Base-by-base conservation (phyloP, 1,140 invertebrate genomes). In the Choristoneura fumiferana region DNA sequence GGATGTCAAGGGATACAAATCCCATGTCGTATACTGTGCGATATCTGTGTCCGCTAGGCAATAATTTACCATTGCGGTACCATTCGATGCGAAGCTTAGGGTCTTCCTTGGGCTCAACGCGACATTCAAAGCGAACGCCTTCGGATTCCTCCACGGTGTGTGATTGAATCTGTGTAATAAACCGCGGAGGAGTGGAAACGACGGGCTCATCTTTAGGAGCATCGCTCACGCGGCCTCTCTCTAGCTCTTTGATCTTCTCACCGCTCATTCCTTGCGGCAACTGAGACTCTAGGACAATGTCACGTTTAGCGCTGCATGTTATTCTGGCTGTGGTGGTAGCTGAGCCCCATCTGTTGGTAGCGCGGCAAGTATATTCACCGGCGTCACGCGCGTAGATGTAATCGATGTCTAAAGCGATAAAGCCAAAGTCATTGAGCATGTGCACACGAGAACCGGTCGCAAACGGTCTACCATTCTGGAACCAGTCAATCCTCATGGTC, bases 61-160 rank as follows among this genome's bases (percentile, higher is more conserved):
- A 91, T 0, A 94, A 89, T 89, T 97, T 96, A 55, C 96, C 96
- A 84, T 98, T 97, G 72, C 95, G 93, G 73, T 96, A 98, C 97
- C 97, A 98, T 84, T 98, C 96, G 29, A 98, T 94, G 14, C 93
- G 92, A 62, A 99, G 90, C 62, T 95, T 97, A 0, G 98, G 94
- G 92, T 99, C 98, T 67, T 96, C 96, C 86, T 97, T 96, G 0
- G 98, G 98, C 78, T 98, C 95, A 3, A 99, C 95, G 57, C 95
- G 93, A 73, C 97, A 98, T 86, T 99, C 97, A 77, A 99, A 99
- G 55, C 97, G 94, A 0, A 98, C 94, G 0, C 95, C 93, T 88
- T 99, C 97, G 8, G 95, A 95, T 90, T 98, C 97, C 72, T 95
- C 95, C 2, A 96, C 92, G 1, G 94, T 95, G 10, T 93, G 91